Evolutionary conservation across 2,888 invertebrate species (phyloP), one percentile per base, ranked within the genome.

Genomic region (Heliconius hortense): DNA sequence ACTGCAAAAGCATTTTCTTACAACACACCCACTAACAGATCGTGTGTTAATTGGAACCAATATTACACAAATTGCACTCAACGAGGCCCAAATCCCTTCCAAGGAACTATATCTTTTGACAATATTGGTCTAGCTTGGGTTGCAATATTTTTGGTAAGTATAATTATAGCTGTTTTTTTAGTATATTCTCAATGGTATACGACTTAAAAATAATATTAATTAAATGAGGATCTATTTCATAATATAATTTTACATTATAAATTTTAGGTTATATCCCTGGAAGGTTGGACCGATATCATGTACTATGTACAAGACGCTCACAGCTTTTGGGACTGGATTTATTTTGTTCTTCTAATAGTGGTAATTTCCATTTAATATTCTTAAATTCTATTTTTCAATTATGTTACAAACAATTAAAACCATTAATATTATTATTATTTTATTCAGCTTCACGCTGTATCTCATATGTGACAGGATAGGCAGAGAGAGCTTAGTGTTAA

Each of bases 281-380:
- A 99, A 94, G 99, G 99, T 79, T 99, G 99, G 99, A 99, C 99
- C 64, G 99, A 99, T 88, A 99, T 99, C 82, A 99, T 99, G 99
- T 99, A 99, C 93, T 99, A 99, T 94, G 98, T 99, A 80, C 99
- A 99, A 94, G 99, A 99, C 91, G 99, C 99, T 72, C 99, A 99
- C 93, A 99, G 99, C 80, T 99, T 99, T 92, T 99, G 99, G 99
- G 99, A 99, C 89, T 99, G 99, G 99, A 98, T 99, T 82, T 99
- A 99, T 94, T 99, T 99, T 94, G 99, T 99, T 78, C 95, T 99
- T 79, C 95, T 99, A 80, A 99, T 99, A 95, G 99, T 99, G 95
- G 99, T 99, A 95, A 96, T 76, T 73, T 75, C 69, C 26, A 76
- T 18, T 59, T 21, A 39, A 72, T 59, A 28, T 15, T 13, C 10